Base-by-base conservation (phyloP, 2,113 vertebrate genomes). In the Thunnus maccoyii region DNA sequence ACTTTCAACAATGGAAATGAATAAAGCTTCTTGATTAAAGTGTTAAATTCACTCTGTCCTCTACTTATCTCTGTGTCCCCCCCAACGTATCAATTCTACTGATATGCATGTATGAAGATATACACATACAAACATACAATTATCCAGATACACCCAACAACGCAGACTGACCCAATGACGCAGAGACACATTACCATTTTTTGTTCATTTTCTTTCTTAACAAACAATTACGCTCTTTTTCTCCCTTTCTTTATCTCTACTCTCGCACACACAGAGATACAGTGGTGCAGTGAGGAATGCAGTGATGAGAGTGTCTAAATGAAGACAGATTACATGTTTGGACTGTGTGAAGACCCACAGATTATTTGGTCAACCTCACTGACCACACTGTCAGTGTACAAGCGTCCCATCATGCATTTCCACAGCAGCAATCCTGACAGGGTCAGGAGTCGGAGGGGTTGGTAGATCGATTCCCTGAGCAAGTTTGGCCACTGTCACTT, bases 311-410 rank as follows among this genome's bases (percentile, higher is more conserved):
- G 83, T 50, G 36, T 84, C 73, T 86, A 87, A 88, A 87, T 86
- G 82, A 88, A 89, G 82, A 92, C 84, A 88, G 84, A 92, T 91
- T 85, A 76, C 63, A 91, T 76, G 86, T 86, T 86, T 82, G 63
- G 80, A 78, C 86, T 72, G 55, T 27, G 80, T 30, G 63, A 82
- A 62, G 73, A 87, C 76, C 64, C 81, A 80, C 46, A 88, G 47
- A 91, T 83, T 88, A 71, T 81, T 84, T 10, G 84, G 88, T 83
- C 69, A 88, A 85, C 85, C 89, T 81, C 85, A 69, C 30, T 50
- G 77, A 83, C 91, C 88, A 52, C 69, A 27, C 62, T 86, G 87
- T 90, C 86, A 79, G 82, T 52, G 74, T 80, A 76, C 66, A 79
- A 80, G 85, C 80, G 63, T 88, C 88, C 86, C 85, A 82, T 88